A percentile compares a stretch with the other conserved stretches of the same genome.
These are phyloP conservation scores for Trachythela sp. DNA, from an alignment of 64 coral and sea anemone species.

Conservation along the genomic window DNA sequence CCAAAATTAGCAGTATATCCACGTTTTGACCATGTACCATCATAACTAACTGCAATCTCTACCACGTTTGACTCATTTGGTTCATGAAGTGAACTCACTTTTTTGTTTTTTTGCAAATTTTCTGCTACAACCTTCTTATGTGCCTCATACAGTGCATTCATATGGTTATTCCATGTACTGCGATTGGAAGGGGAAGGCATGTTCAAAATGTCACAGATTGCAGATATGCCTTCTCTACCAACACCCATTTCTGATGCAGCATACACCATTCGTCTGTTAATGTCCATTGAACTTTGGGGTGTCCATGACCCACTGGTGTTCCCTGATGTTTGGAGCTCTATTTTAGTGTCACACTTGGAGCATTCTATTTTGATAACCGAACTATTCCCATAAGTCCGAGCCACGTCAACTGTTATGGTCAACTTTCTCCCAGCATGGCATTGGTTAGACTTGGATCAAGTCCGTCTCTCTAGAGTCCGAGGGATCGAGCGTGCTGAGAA, in stretches of 20 bases:
- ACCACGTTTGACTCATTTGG: background rate
- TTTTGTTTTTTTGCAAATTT: conserved; percentile 4
- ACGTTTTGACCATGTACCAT: conserved; percentile 41
- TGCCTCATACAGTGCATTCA: conserved; percentile 28
- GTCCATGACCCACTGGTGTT: background rate
- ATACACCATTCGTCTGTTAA: no score
- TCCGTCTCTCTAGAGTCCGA: no score
- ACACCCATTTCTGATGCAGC: conserved; percentile 35
- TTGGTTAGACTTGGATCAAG: no score
- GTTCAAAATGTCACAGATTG: conserved; percentile 50
- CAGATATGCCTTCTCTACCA: conserved; percentile 38
- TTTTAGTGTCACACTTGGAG: background rate
- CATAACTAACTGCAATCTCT: conserved; percentile 42
- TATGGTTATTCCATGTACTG: conserved; percentile 36
- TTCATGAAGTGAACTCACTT: no score
- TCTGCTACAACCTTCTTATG: conserved; percentile 32
- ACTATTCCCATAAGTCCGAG: background rate
- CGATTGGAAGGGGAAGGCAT: conserved; percentile 35
- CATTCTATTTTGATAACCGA: background rate
- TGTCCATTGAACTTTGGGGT: no score
- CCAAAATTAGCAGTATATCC: conserved; percentile 34
- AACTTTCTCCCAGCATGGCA: background rate
- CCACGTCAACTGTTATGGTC: background rate
- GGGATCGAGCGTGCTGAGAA: no score
- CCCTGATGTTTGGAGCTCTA: background rate